These are phyloP conservation scores for Thereva nobilitata DNA, from an alignment of 2,888 invertebrate genomes.

Conservation along the genomic window DNA sequence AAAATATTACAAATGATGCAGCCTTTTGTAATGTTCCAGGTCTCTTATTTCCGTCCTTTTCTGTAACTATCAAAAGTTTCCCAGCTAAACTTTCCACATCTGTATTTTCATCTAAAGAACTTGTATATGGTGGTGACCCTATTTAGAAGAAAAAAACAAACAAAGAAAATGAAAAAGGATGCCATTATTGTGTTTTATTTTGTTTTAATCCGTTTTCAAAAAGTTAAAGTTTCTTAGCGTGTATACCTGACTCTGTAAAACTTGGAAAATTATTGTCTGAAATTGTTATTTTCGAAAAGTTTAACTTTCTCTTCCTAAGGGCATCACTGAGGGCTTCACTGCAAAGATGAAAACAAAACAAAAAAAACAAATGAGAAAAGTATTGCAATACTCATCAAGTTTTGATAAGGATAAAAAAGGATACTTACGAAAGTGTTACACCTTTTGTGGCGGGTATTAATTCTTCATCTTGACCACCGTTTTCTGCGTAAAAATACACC, in stretches of 20 bases:
- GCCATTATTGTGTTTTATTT: too few species aligned
- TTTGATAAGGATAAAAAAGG: background rate
- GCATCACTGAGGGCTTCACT: conserved; percentile 68
- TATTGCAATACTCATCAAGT: background rate
- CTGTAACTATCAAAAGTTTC: conserved; percentile 54
- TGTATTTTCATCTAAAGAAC: conserved; percentile 55
- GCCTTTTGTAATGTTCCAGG: conserved; percentile 54
- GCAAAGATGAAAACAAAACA: conserved; percentile 49
- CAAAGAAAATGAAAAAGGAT: background rate
- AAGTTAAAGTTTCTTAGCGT: too few species aligned
- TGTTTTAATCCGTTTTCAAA: too few species aligned
- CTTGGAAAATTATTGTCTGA: conserved; percentile 55
- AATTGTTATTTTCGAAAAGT: conserved; percentile 56
- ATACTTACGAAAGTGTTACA: conserved; percentile 67
- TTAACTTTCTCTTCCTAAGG: conserved; percentile 67
- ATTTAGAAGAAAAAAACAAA: conserved; percentile 5
- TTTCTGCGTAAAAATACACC: conserved; percentile 68
- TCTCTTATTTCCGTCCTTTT: conserved; percentile 50
- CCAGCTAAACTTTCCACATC: conserved; percentile 57
- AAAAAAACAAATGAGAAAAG: background rate
- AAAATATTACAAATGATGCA: conserved; percentile 55
- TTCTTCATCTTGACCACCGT: conserved; percentile 64
- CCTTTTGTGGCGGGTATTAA: conserved; percentile 71
- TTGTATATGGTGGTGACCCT: conserved; percentile 53
- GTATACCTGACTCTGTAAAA: conserved; percentile 53